These are phyloP conservation scores for Horisme vitalbata DNA, from an alignment of 2,888 invertebrate species.

Conservation along the genomic window DNA sequence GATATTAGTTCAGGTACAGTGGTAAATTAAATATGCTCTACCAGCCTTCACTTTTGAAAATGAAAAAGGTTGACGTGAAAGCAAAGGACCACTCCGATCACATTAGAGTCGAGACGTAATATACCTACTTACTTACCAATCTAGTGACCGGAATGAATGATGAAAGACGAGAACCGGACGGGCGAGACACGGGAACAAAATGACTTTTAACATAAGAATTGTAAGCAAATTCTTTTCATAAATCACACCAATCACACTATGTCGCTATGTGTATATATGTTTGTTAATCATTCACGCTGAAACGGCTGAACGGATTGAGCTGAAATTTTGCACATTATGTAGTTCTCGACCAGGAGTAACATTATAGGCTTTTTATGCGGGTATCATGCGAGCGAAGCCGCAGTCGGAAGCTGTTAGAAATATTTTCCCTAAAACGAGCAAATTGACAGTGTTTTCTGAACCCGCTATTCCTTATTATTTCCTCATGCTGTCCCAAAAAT, in stretches of 20 bases:
- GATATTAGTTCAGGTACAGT: neutral
- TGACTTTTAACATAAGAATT: constrained; percentile 21
- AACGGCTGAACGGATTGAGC: no score
- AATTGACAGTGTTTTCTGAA: no score
- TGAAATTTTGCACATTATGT: no score
- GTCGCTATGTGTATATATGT: constrained; percentile 5
- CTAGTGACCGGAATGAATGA: constrained; percentile 35
- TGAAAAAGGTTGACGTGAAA: constrained; percentile 14
- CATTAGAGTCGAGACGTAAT: constrained; percentile 16
- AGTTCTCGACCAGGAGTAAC: no score
- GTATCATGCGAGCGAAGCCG: no score
- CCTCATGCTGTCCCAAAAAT: no score
- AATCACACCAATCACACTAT: neutral
- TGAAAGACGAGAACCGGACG: constrained; percentile 29
- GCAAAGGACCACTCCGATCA: constrained; percentile 14
- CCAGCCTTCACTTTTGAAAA: neutral
- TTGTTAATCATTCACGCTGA: constrained; percentile 1
- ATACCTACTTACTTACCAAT: constrained; percentile 21
- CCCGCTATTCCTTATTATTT: no score
- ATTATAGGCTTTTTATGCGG: no score
- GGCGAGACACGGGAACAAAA: constrained; percentile 18
- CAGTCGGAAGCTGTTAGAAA: no score
- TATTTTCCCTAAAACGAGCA: no score
- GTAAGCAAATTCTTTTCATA: constrained; percentile 15
- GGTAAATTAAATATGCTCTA: neutral